A percentile compares a stretch with the other conserved stretches of the same genome.
phyloP scores from a whole-genome alignment of 2,888 invertebrate species.

The Lacanobia oleracea region DNA sequence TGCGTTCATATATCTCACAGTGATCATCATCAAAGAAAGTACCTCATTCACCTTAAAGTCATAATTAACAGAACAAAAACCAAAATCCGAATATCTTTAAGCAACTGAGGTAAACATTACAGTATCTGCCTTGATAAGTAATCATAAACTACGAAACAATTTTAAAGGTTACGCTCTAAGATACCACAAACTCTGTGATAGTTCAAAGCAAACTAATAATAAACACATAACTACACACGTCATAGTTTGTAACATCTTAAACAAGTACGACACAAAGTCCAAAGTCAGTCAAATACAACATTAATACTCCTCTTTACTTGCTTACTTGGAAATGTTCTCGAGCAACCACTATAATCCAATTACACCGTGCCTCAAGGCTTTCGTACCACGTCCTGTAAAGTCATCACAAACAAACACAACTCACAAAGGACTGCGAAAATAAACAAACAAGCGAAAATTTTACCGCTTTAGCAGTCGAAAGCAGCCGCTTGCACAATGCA shows the following conservation, averaged over 20 bases:
- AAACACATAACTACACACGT: slow-evolving; percentile 13
- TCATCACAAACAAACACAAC: slow-evolving; percentile 63
- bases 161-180: background rate
- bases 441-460: slow-evolving; percentile 72
- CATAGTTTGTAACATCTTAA: slow-evolving; percentile 32
- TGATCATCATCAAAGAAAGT: background rate
- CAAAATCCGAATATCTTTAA: background rate
- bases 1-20: background rate
- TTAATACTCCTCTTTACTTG: slow-evolving; percentile 47
- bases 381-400: slow-evolving; percentile 57
- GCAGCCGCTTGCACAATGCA: slow-evolving; percentile 72
- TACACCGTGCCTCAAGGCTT: slow-evolving; percentile 61
- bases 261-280: slow-evolving; percentile 32
- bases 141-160: background rate
- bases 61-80: too few species aligned
- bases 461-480: slow-evolving; percentile 76
- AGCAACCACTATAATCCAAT: slow-evolving; percentile 61
- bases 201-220: slow-evolving; percentile 27
- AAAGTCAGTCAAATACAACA: slow-evolving; percentile 45
- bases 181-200: slow-evolving; percentile 3
- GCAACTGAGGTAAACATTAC: background rate
- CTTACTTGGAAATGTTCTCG: slow-evolving; percentile 39
- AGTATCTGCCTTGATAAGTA: background rate
- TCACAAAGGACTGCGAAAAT: slow-evolving; percentile 68
- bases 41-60: background rate